Evolutionary conservation across 2,113 vertebrate genomes (phyloP), one percentile per base, ranked within the genome.

Genomic region (Fukomys damarensis): DNA sequence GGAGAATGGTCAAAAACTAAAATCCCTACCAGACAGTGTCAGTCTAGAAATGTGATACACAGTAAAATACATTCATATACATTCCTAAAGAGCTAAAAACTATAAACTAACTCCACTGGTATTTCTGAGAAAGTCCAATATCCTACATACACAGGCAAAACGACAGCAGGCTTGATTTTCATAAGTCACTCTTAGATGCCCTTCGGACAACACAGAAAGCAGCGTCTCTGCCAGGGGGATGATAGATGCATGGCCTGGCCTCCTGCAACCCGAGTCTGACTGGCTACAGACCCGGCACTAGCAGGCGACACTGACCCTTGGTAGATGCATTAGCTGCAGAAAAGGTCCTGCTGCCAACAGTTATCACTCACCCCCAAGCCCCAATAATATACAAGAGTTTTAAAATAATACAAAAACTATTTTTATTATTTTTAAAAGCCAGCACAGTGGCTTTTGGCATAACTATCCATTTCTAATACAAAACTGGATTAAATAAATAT

Each of bases 361-460:
- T 6, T 24, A 13, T 1, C 24, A 63, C 54, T 81, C 94, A 56
- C 41, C 59, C 59, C 93, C 26, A 61, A 80, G 35, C 19, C 82
- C 93, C 86, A 96, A 68, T 28, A 83, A 88, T 41, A 32, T 38
- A 91, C 82, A 88, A 94, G 59, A 88, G 86, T 82, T 94, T 93
- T 63, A 93, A 92, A 95, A 93, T 91, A 74, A 91, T 81, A 89
- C 80, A 86, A 96, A 93, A 95, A 84, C 93, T 80, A 80, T 91
- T 72, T 97, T 95, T 95, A 97, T 98, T 97, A 68, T 92, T 93
- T 94, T 94, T 79, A 70, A 93, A 94, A 94, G 96, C 95, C 96
- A 97, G 58, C 76, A 87, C 61, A 84, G 79, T 93, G 93, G 82
- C 92, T 96, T 87, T 63, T 81, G 84, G 92, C 81, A 54, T 80